Evolutionary conservation across 2,888 invertebrate genomes (phyloP), one percentile per base, ranked within the genome.

Genomic region (Candidula unifasciata): DNA sequence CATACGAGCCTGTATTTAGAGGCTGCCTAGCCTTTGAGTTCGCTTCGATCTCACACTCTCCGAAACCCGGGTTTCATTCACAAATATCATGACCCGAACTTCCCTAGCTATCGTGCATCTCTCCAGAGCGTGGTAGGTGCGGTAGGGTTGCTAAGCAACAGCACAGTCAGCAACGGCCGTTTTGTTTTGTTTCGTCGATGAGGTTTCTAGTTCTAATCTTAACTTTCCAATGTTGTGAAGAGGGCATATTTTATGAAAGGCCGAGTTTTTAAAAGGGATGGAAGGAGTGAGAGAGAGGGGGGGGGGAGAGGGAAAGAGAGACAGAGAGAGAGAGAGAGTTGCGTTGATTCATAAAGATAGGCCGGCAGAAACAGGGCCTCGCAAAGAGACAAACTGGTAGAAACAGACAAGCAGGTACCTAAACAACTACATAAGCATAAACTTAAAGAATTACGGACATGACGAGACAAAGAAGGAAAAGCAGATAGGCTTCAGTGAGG

Each of bases 131-230:
- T 81, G 73, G 73, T 44, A 37, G 37, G 27, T 35, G n/a, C 35
- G 73, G 52, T 27, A 16, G 27, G 21, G 81, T 81, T 81, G 81
- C 81, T 73, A 60, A 37, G 81, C 73, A 71, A 81, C 81, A 73
- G 57, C 81, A 81, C 81, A 71, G 35, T 33, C 37, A 30, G 44
- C 81, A 73, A 64, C 81, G 60, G 73, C 35, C 81, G 73, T 73
- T 81, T 81, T 81, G 81, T 81, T 81, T 57, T 81, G 71, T 81
- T 81, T 73, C n/a, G 52, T n/a, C 60, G 18, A 33, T 57, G 27
- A 66, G 79, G n/a, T 66, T 66, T 57, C 68, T 35, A 52, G 64
- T 74, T 74, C 54, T 54, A 74, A 74, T 74, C 30, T 74, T 74
- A 30, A 54, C 74, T 74, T 74, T 74, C 52, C 52, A 74, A 74